Percentiles rank a stretch among this genome's conserved stretches.
Conservation (phyloP, 2,797 vertebrate genomes). For the Malurus splendens region DNA sequence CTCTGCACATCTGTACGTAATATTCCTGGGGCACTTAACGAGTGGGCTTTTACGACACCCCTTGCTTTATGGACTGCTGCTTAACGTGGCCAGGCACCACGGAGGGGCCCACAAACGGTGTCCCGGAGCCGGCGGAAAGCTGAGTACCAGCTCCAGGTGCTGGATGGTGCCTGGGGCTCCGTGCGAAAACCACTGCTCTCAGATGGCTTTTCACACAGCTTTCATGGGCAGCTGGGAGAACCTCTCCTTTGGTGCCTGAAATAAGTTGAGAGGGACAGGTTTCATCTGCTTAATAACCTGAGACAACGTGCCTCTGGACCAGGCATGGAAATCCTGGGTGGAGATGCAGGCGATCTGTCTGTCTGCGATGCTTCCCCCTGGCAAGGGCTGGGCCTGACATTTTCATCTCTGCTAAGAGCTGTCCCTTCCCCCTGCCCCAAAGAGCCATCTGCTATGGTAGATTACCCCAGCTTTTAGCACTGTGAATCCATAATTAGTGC, state of each 20-base stretch:
- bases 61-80: neutral
- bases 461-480: slow-evolving; percentile 49
- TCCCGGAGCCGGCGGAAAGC: accelerated
- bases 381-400: neutral
- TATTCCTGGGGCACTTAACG: neutral
- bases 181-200: neutral
- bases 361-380: neutral
- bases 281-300: neutral
- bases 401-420: neutral
- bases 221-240: neutral
- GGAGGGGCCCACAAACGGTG: neutral
- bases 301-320: neutral
- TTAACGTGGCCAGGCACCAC: neutral
- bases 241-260: neutral
- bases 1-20: slow-evolving; percentile 42
- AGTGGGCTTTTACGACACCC: neutral
- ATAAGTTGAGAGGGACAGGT: neutral
- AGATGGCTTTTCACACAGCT: neutral
- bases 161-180: neutral
- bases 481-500: slow-evolving; percentile 62
- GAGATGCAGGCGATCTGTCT: neutral
- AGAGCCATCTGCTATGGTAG: slow-evolving; percentile 49
- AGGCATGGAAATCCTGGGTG: neutral
- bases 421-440: neutral
- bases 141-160: neutral